phyloP scores from a whole-genome alignment of 2,888 invertebrate species.

The Lymantria monacha region DNA sequence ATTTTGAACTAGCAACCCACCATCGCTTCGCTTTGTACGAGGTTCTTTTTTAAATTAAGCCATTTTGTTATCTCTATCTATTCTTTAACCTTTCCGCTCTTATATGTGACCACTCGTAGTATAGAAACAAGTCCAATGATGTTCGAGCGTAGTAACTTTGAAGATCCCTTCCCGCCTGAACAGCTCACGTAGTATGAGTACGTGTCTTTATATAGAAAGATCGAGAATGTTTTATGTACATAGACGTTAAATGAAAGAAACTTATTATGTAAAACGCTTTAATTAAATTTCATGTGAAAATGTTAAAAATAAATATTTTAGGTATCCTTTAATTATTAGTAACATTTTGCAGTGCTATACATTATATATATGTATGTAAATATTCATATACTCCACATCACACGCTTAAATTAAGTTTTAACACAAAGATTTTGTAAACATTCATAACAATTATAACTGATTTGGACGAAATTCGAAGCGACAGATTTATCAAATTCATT shows the following conservation, averaged over 20 bases:
- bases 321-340: constrained; percentile 41
- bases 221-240: no score
- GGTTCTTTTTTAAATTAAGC: no score
- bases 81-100: no score
- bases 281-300: constrained; percentile 58
- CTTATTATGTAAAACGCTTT: constrained; percentile 51
- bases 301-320: constrained; percentile 57
- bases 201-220: no score
- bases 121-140: no score
- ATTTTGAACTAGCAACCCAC: no score
- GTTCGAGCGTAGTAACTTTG: no score
- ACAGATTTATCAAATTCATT: constrained; percentile 14
- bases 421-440: constrained; percentile 15
- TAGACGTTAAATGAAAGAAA: not conserved
- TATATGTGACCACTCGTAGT: no score
- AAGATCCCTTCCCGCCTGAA: no score
- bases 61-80: no score
- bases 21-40: no score
- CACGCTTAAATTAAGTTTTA: not conserved
- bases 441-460: constrained; percentile 4
- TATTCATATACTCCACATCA: constrained; percentile 9
- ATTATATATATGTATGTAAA: constrained; percentile 14
- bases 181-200: no score
- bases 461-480: constrained; percentile 13
- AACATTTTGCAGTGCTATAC: constrained; percentile 45